phyloP scores from a whole-genome alignment of 2,113 vertebrate species.

The Pelecanoides urinatrix region DNA sequence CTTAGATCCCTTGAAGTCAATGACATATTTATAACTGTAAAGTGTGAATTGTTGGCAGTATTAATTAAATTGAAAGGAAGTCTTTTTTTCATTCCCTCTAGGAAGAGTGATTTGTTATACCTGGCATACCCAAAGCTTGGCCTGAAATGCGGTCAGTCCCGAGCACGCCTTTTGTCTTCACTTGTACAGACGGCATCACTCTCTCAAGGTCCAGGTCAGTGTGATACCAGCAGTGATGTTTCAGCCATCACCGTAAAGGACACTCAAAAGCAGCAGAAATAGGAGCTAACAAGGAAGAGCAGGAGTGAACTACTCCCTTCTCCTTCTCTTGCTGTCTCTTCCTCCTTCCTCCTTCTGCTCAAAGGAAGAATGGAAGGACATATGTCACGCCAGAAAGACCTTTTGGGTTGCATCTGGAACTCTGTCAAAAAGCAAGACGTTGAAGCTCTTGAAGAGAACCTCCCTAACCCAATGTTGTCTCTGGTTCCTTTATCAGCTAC shows the following conservation, averaged over 20 bases:
- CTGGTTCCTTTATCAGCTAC: background rate
- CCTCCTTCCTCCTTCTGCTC: background rate
- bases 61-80: background rate
- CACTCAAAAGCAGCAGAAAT: background rate
- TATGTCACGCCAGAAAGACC: background rate
- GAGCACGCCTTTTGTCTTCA: background rate
- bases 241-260: background rate
- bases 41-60: background rate
- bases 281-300: background rate
- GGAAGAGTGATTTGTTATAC: background rate
- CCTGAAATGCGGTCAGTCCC: background rate
- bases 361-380: background rate
- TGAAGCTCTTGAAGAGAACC: background rate
- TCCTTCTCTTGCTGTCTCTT: background rate
- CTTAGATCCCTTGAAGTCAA: background rate
- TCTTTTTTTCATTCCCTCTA: background rate
- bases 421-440: background rate
- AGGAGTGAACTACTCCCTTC: background rate
- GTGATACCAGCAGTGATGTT: background rate
- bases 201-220: background rate
- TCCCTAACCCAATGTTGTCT: background rate
- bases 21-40: background rate
- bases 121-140: background rate
- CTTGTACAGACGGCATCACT: fast-evolving
- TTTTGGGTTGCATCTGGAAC: background rate